Evolutionary conservation across 2,113 vertebrate species (phyloP).

Genomic region (Macrotus californicus): DNA sequence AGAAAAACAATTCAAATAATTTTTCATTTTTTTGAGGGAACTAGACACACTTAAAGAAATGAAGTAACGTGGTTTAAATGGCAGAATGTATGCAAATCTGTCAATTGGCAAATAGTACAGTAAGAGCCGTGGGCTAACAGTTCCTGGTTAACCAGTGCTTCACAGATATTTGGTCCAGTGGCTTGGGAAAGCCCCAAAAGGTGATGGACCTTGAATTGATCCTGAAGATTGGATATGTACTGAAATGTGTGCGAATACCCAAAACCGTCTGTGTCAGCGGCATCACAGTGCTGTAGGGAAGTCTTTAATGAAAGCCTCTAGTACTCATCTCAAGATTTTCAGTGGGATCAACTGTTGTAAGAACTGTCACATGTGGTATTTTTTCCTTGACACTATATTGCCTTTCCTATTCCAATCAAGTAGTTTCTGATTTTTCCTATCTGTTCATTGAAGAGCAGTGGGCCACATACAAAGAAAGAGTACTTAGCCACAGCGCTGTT

Average conservation of each 20-base stretch:
- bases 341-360: not conserved
- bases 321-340: not conserved
- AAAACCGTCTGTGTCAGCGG: not conserved
- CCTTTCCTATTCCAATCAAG: not conserved
- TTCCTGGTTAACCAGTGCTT: not conserved
- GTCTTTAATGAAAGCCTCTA: not conserved
- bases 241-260: not conserved
- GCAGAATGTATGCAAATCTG: not conserved
- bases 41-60: not conserved
- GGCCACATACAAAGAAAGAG: not conserved
- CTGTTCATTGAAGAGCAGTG: not conserved
- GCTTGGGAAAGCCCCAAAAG: not conserved
- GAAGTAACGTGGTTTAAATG: conserved; percentile 20
- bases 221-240: not conserved
- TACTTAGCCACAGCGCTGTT: not conserved
- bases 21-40: not conserved
- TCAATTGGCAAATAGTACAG: not conserved
- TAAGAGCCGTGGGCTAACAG: not conserved
- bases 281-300: not conserved
- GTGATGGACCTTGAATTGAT: not conserved
- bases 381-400: not conserved
- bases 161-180: not conserved
- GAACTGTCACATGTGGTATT: not conserved
- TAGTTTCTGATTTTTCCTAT: not conserved
- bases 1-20: not conserved